These are phyloP conservation scores for Agriopis leucophaearia DNA, from an alignment of 2,888 invertebrate genomes.

Conservation along the genomic window DNA sequence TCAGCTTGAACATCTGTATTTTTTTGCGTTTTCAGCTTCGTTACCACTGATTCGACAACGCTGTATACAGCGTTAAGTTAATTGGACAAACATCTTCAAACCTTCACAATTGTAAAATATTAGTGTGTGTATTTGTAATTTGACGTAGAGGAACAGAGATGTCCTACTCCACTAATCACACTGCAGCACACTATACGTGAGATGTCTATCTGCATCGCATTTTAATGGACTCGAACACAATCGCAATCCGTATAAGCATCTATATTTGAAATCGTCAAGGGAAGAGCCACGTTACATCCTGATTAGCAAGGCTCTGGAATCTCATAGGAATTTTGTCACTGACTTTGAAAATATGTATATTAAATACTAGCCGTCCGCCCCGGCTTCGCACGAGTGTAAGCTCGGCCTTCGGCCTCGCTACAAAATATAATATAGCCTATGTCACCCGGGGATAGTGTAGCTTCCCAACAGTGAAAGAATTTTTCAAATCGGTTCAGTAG, in stretches of 20 bases:
- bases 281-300: slow-evolving; percentile 29
- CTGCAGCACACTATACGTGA: slow-evolving; percentile 37
- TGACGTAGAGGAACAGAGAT: background rate
- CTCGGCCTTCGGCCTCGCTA: too few species aligned
- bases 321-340: slow-evolving; percentile 15
- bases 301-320: slow-evolving; percentile 19
- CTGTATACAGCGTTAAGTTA: too few species aligned
- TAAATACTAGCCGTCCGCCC: too few species aligned
- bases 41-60: too few species aligned
- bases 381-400: too few species aligned
- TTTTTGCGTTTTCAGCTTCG: too few species aligned
- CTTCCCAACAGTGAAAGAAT: too few species aligned
- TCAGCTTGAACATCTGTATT: too few species aligned
- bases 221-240: slow-evolving; percentile 42
- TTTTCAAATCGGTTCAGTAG: too few species aligned
- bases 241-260: slow-evolving; percentile 36
- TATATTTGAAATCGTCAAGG: slow-evolving; percentile 43
- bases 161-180: slow-evolving; percentile 15
- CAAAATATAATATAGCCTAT: too few species aligned
- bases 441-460: too few species aligned
- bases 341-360: slow-evolving; percentile 3
- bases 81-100: too few species aligned
- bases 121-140: background rate
- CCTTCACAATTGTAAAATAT: background rate
- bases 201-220: slow-evolving; percentile 47